Evolutionary conservation across 2,888 invertebrate genomes (phyloP).

Genomic region (Alcis repandata): DNA sequence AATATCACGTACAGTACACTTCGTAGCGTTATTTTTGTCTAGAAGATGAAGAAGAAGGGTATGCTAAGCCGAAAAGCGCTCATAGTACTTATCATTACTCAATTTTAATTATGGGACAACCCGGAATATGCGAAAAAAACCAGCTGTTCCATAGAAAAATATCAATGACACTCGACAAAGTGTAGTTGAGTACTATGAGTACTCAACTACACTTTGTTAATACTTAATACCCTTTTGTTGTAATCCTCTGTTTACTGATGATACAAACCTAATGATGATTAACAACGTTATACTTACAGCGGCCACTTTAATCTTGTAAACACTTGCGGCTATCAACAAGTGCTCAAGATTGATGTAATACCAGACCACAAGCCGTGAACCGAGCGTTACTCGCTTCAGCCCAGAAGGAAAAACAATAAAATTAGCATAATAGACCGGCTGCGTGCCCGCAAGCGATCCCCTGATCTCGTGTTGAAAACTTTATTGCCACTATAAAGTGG

Average conservation of each 20-base stretch:
- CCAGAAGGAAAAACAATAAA: constrained; percentile 32
- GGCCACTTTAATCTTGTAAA: constrained; percentile 14
- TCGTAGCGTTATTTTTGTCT: neutral
- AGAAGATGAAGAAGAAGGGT: too few species aligned
- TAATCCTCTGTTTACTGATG: too few species aligned
- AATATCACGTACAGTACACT: neutral
- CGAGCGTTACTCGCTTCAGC: constrained; percentile 15
- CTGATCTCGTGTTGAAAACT: constrained; percentile 41
- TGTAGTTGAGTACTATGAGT: too few species aligned
- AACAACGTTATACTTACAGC: neutral
- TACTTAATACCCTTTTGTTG: too few species aligned
- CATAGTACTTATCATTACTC: too few species aligned
- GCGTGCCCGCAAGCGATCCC: constrained; percentile 28
- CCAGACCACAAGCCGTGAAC: constrained; percentile 23
- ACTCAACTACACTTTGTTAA: too few species aligned
- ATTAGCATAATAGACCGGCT: constrained; percentile 38
- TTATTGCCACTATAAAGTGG: constrained; percentile 37
- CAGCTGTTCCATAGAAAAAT: too few species aligned
- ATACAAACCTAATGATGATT: neutral
- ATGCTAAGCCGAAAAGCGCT: too few species aligned
- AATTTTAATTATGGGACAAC: too few species aligned
- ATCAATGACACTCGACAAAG: too few species aligned
- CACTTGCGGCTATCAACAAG: constrained; percentile 15
- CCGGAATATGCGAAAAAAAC: too few species aligned
- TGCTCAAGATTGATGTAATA: constrained; percentile 21